Evolutionary conservation across 2,113 vertebrate species (phyloP), one percentile per base, ranked within the genome.

Genomic region (Neolamprologus brichardi): DNA sequence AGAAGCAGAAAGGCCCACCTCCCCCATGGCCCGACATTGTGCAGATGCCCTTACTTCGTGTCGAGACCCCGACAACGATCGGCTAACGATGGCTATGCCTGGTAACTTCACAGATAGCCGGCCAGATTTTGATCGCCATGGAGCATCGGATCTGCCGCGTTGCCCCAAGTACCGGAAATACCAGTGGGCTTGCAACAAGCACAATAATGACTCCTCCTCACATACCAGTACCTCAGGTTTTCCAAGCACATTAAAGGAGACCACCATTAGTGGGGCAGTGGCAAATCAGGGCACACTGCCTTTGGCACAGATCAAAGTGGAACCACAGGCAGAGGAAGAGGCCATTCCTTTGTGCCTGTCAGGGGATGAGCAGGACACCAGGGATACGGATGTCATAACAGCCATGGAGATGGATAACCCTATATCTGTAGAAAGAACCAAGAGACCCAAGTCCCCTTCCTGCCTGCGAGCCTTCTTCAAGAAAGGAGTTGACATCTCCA

Each of bases 161-260:
- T 98, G 98, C 96, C 98, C 98, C 84, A 98, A 98, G 95, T 99
- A 99, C 96, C 98, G 98, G 97, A 99, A 99, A 95, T 99, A 99
- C 96, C 99, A 99, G 97, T 97, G 97, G 96, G 98, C 98, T 93
- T 99, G 98, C 96, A 98, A 97, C 97, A 99, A 99, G 98, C 96
- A 97, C 96, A 99, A 98, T 96, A 98, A 98, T 96, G 97, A 97
- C 94, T 97, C 96, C 87, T 96, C 98, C 95, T 97, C 98, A 97
- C 97, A 98, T 95, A 97, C 97, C 97, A 98, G 99, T 98, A 98
- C 98, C 98, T 99, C 98, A 98, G 98, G 98, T 97, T 99, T 99
- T 95, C 97, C 98, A 97, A 98, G 98, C 98, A 98, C 98, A 97
- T 97, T 98, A 96, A 96, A 94, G 7, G 98, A 98, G 95, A 97